Percentiles rank a stretch among this genome's conserved stretches.
Evolutionary conservation across 2,113 vertebrate species (phyloP).

Genomic region (Sturnira hondurensis): DNA sequence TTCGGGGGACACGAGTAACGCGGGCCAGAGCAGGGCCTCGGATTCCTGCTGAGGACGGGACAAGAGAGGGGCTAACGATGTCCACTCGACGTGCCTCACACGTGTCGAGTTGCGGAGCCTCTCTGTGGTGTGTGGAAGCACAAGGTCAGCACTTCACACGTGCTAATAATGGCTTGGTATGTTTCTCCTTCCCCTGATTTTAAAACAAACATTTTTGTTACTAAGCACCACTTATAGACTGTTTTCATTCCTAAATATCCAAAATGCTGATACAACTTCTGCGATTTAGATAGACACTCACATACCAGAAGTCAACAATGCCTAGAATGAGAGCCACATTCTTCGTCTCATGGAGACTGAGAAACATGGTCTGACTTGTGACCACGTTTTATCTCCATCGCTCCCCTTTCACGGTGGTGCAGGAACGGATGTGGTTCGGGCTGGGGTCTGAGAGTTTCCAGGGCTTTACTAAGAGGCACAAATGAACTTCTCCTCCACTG

Average conservation of each 20-base stretch:
- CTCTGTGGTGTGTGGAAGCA: background rate
- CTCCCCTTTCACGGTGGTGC: background rate
- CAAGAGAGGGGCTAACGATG: no score
- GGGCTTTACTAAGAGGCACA: background rate
- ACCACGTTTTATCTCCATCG: background rate
- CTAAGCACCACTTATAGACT: background rate
- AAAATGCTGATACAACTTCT: background rate
- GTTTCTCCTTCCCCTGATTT: background rate
- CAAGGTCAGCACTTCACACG: background rate
- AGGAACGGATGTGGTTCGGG: background rate
- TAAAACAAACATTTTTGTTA: background rate
- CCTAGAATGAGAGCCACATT: background rate
- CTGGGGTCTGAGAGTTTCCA: background rate
- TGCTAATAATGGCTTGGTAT: background rate
- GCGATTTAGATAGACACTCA: background rate
- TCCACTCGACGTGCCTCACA: background rate
- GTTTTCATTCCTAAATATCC: background rate
- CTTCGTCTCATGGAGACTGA: background rate
- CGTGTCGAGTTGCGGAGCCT: fast-evolving
- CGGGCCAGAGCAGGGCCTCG: background rate
- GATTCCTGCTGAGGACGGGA: background rate
- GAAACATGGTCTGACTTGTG: background rate
- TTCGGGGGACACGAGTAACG: fast-evolving
- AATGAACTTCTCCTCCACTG: background rate
- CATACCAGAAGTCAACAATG: background rate